phyloP scores from a whole-genome alignment of 2,113 vertebrate genomes.

The Chaetura pelagica region DNA sequence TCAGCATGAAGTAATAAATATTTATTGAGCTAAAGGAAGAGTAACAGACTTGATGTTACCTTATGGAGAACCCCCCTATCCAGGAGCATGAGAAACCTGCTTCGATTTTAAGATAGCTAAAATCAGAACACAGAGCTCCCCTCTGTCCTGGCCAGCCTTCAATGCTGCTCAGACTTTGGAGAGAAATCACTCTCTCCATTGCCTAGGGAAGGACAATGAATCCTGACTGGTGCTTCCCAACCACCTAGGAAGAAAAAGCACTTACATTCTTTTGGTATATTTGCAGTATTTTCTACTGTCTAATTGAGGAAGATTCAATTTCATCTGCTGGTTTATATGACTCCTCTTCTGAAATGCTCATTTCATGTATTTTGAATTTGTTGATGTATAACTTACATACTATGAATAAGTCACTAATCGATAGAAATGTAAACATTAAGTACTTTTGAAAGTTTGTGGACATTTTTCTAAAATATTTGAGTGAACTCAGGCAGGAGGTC shows the following conservation, averaged over 20 bases:
- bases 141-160: neutral
- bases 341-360: neutral
- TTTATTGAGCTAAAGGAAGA: neutral
- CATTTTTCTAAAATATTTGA: neutral
- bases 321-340: neutral
- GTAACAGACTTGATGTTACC: neutral
- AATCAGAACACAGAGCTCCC: neutral
- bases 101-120: neutral
- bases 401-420: neutral
- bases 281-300: neutral
- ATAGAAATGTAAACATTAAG: neutral
- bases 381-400: neutral
- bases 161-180: neutral
- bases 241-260: neutral
- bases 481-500: neutral
- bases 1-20: neutral
- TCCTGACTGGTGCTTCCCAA: neutral
- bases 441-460: neutral
- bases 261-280: neutral
- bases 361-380: neutral
- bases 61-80: neutral
- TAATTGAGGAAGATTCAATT: neutral
- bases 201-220: neutral
- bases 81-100: neutral
- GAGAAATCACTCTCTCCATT: neutral